Base-by-base conservation (phyloP, 30 jellyfish, hydroid and myxozoan genomes). In the Chrysaora quinquecirrha region DNA sequence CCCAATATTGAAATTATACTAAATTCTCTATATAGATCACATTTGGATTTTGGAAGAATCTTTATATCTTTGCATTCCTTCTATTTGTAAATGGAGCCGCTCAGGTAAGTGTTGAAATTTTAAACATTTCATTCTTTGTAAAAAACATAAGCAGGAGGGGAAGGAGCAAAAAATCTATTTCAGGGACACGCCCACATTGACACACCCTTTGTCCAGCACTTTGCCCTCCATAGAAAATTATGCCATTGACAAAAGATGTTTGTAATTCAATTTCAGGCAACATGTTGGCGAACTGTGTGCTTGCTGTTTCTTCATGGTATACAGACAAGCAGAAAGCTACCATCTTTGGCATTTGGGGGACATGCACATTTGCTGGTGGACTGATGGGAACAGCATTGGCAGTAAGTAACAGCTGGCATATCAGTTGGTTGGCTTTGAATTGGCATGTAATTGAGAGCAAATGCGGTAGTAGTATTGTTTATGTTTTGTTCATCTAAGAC, bases 311-410 rank as follows among this genome's bases (percentile, higher is more conserved):
- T 21, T 87, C 95, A 2, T 93, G 98, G 98, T 93, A 93, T 78
- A 84, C 91, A 14, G 97, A 64, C 30, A 88, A 80, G 43, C 96
- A 93, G 68, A 80, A 96, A 24, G 97, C 98, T 20, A 93, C 97
- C 32, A 81, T 93, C 47, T 93, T 93, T 80, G 98, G 98, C 2
- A 68, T 93, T 19, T 93, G 98, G 98, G 98, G 98, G 11, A 93
- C 98, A 1, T 93, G 98, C 78, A 80, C 96, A 0, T 93, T 93
- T 86, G 98, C 98, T 35, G 98, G 98, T 23, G 98, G 98, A 49
- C 73, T 93, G 10, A 69, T 93, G 31, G 98, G 98, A 29, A 93
- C 98, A 25, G 95, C 95, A 0, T 54, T 93, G 24, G 98, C 98
- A 6, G 98, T 90, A 83, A 35, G 82, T 34, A 23, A 29, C 1